Conservation (phyloP, 2,113 vertebrate species). For the Mustela lutreola region DNA sequence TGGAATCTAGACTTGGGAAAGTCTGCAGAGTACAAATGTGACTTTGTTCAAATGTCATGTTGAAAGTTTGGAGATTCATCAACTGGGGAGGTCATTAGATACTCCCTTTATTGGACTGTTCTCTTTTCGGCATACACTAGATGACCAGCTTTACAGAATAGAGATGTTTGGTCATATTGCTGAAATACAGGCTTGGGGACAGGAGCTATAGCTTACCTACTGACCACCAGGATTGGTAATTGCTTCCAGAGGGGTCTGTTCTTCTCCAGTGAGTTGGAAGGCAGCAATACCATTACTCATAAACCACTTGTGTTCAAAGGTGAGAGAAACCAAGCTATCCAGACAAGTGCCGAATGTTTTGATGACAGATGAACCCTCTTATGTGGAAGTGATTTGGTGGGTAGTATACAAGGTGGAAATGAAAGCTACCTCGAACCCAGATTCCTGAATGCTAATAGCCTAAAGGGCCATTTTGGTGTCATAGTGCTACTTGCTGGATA, state of each 20-base stretch:
- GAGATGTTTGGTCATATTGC: not conserved
- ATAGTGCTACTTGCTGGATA: not conserved
- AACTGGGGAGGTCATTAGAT: conserved; percentile 29
- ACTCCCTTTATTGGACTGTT: not conserved
- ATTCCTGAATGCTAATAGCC: not conserved
- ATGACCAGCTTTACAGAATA: conserved; percentile 5
- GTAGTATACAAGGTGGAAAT: conserved; percentile 19
- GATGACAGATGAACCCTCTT: not conserved
- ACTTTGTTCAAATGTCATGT: conserved; percentile 60
- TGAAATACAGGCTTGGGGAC: conserved; percentile 26
- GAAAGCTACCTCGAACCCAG: not conserved
- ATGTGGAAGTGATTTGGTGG: not conserved
- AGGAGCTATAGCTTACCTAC: conserved; percentile 24
- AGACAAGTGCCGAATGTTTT: not conserved
- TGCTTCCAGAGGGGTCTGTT: conserved; percentile 60
- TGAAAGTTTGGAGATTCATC: conserved; percentile 48
- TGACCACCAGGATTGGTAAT: conserved; percentile 64
- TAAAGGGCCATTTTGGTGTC: not conserved
- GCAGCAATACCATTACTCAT: conserved; percentile 28
- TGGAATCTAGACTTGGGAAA: not conserved
- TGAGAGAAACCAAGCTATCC: not conserved
- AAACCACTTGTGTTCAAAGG: conserved; percentile 31
- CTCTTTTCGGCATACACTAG: not conserved
- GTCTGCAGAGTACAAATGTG: not conserved
- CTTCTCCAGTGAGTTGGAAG: conserved; percentile 47